Evolutionary conservation across 2,797 vertebrate genomes (phyloP), one percentile per base, ranked within the genome.

Genomic region (Pristis pectinata): DNA sequence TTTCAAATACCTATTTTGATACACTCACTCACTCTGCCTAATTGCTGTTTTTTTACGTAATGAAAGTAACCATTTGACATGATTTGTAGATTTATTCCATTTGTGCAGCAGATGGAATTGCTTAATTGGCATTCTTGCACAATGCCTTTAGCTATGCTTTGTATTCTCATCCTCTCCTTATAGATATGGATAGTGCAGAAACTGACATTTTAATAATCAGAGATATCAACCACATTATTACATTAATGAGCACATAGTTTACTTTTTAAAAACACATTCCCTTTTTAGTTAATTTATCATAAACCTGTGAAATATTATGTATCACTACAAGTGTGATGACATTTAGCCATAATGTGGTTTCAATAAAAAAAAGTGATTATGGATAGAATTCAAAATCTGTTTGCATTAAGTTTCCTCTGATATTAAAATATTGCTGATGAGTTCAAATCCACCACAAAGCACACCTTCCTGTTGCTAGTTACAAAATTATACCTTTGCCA

Each of bases 401-500:
- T 94, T 94, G 92, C 30, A 49, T 94, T 76, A 56, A 53, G 70
- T 94, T 94, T 94, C 92, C 70, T 94, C 41, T 34, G 67, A 94
- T 94, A 74, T 44, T 93, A 93, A 74, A 94, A 74, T 94, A 53
- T 30, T 94, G 92, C 92, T 94, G 92, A 74, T 53, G 92, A 30
- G 15, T 94, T 74, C 70, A 94, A 76, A 74, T 76, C 70, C 70
- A 94, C 67, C 70, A 76, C 67, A 94, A 74, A 94, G 30, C 41
- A 76, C 92, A 94, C 64, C 92, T 94, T 94, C 92, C 92, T 94
- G 92, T 94, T 53, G 67, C 70, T 74, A 94, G 94, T 94, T 94
- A 49, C 37, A 94, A 76, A 94, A 74, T 64, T 72, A 49, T 6
- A 76, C 0, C 44, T 94, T 49, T 94, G 92, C 92, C 92, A 94